Base-by-base conservation (phyloP, 92 coral and sea anemone genomes). In the Palythoa caribaeorum region DNA sequence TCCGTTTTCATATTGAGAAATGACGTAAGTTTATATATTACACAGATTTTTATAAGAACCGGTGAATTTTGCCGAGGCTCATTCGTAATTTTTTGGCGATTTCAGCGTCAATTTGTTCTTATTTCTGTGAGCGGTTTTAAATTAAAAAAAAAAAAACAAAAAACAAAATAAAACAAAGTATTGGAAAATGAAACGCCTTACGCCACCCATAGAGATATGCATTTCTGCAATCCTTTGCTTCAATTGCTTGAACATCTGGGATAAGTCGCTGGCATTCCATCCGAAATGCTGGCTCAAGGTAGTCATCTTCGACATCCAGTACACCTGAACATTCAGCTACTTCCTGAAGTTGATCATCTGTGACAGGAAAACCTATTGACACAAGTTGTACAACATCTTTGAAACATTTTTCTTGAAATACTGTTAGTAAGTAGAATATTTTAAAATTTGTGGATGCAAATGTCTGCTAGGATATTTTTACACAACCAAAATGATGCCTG, bases 301-400 rank as follows among this genome's bases (percentile, higher is more conserved):
- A 86, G 86, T 92, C 81, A 19, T 92, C 92, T 38, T 48, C 54
- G 13, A 89, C 88, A 5, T 92, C 63, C 38, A 92, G 88, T 1
- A 92, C 94, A 39, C 93, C 95, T 5, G 93, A 87, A 57, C 77
- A 72, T 57, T 86, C 87, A 51, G 95, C 93, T 9, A 76, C 87
- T 59, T 90, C 89, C 84, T 87, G 20, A 9, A 90, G 75, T 77
- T 92, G 90, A 35, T 89, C 90, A 51, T 92, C 92, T 70, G 94
- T 73, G 14, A 92, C 78, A 36, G 84, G 84, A 44, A 85, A 75
- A 44, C 92, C 92, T 89, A 59, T 59, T 14, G 65, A 59, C 65
- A 65, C 71, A 65, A 65, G 71, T 65, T 65, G 71, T 65, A 65
- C 76, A 35, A 71, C 48, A 71, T 71, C 2, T 71, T 71, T 71